Evolutionary conservation across 1,140 invertebrate genomes (phyloP).

Genomic region (Antheraea mylitta): DNA sequence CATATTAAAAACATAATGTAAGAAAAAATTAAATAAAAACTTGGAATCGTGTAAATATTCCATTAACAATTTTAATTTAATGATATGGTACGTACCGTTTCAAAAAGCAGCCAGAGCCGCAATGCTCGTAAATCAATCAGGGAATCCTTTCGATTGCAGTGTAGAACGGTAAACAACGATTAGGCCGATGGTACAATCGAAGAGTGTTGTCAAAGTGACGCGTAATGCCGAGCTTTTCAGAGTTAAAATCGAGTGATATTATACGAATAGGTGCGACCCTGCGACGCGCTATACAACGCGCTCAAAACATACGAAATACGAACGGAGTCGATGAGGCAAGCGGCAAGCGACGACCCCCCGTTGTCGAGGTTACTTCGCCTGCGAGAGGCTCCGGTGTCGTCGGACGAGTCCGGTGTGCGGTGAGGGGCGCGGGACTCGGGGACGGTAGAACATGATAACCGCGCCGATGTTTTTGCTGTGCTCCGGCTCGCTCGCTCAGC

Average conservation of each 20-base stretch:
- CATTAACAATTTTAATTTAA: constrained; percentile 6
- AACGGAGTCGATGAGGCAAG: constrained; percentile 47
- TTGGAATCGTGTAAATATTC: not conserved
- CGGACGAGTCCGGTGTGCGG: constrained; percentile 47
- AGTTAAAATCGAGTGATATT: constrained; percentile 51
- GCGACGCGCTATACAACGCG: constrained; percentile 25
- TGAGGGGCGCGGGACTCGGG: constrained; percentile 30
- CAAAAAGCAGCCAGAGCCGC: constrained; percentile 37
- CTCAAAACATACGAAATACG: constrained; percentile 20
- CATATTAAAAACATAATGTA: no score
- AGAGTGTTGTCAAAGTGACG: constrained; percentile 43
- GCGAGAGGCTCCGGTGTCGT: constrained; percentile 66
- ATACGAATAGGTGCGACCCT: constrained; percentile 37
- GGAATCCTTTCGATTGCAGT: constrained; percentile 41
- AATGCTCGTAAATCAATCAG: constrained; percentile 56
- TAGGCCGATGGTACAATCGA: constrained; percentile 38
- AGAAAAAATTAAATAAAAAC: no score
- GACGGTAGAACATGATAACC: constrained; percentile 60
- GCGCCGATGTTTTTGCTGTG: constrained; percentile 71
- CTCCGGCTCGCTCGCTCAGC: constrained; percentile 65
- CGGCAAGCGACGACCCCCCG: constrained; percentile 66
- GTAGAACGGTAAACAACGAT: constrained; percentile 39
- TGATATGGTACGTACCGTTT: constrained; percentile 58
- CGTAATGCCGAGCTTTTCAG: constrained; percentile 50
- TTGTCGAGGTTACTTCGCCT: constrained; percentile 60